Evolutionary conservation across 2,113 vertebrate species (phyloP).

Genomic region (Thomomys bottae): DNA sequence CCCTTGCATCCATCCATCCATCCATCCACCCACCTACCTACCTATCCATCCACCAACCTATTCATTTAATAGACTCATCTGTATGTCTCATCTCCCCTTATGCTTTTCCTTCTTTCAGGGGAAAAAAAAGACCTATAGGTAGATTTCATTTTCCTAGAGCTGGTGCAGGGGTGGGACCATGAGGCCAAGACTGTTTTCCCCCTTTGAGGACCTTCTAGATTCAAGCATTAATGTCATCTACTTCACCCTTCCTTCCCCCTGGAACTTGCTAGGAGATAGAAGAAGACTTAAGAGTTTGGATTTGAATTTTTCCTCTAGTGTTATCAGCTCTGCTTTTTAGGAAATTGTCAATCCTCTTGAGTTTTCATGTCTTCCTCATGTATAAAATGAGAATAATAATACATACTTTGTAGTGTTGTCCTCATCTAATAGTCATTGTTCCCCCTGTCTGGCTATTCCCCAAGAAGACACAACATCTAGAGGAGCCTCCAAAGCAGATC

Average conservation of each 20-base stretch:
- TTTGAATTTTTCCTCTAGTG: neutral
- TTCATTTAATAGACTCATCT: neutral
- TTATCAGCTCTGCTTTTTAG: neutral
- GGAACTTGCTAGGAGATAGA: neutral
- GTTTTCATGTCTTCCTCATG: neutral
- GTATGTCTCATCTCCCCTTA: neutral
- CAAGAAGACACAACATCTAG: neutral
- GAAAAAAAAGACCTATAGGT: neutral
- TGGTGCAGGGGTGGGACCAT: rapidly evolving
- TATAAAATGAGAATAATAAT: neutral
- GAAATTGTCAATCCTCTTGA: neutral
- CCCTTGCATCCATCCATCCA: neutral
- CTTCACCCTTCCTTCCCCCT: neutral
- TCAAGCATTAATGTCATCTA: too few relatives aligned
- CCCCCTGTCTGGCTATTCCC: neutral
- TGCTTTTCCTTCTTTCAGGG: rapidly evolving
- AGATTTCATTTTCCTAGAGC: neutral
- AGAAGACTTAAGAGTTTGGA: neutral
- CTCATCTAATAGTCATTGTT: neutral
- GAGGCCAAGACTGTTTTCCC: neutral
- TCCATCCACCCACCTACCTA: neutral
- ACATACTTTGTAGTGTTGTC: neutral
- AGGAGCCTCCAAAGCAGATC: constrained; percentile 15
- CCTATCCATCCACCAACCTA: neutral
- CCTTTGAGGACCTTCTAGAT: neutral